Evolutionary conservation across 2,797 vertebrate species (phyloP).

Genomic region (Dryobates pubescens): DNA sequence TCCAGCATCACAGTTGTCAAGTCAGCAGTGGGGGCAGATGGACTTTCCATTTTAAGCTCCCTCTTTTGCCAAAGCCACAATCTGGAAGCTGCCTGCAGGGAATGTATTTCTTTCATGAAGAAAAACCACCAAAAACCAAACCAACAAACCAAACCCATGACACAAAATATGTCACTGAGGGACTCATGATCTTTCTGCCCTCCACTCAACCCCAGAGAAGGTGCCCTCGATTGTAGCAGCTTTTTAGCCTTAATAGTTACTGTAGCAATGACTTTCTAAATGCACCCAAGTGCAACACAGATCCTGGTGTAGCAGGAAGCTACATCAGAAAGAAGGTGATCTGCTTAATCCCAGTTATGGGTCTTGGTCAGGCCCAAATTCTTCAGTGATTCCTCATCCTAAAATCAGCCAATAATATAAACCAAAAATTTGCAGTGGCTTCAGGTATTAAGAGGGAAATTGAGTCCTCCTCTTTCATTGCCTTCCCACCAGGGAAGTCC

Average conservation of each 20-base stretch:
- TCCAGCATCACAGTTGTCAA: background rate
- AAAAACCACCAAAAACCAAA: background rate
- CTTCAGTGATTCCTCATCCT: background rate
- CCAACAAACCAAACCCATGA: background rate
- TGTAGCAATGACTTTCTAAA: background rate
- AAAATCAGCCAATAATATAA: background rate
- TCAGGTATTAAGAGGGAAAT: background rate
- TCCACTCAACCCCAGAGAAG: background rate
- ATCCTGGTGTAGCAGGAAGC: background rate
- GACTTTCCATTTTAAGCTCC: background rate
- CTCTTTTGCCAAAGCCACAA: background rate
- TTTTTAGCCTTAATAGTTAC: background rate
- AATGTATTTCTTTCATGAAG: background rate
- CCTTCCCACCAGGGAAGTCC: background rate
- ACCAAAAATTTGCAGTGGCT: background rate
- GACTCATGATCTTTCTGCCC: background rate
- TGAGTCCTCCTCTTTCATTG: background rate
- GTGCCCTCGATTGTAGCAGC: background rate
- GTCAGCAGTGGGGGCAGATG: constrained; percentile 7
- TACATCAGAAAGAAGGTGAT: background rate
- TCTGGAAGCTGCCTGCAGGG: background rate
- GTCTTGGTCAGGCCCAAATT: background rate
- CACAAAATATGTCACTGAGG: background rate
- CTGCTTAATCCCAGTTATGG: background rate
- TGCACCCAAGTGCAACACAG: background rate